Evolutionary conservation across 2,888 invertebrate species (phyloP).

Genomic region (Trypoxylon attenuatum): DNA sequence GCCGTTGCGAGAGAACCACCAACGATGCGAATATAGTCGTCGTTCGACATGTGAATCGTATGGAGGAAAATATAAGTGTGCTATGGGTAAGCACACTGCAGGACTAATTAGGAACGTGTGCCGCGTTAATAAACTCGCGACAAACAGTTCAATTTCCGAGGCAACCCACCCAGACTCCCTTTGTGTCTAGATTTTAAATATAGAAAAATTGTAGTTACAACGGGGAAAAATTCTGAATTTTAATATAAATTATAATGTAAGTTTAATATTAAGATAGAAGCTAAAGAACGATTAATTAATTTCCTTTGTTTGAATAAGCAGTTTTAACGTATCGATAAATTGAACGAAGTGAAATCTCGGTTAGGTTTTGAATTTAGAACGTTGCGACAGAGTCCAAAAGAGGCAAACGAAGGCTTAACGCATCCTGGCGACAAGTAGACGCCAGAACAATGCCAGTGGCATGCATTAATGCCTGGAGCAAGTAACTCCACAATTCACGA

Average conservation of each 20-base stretch:
- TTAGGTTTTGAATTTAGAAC: no score
- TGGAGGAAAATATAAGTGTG: slow-evolving; percentile 28
- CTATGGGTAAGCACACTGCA: slow-evolving; percentile 12
- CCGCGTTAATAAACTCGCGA: slow-evolving; percentile 30
- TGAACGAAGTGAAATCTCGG: no score
- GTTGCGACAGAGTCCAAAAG: neutral
- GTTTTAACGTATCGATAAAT: no score
- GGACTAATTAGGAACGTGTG: slow-evolving; percentile 36
- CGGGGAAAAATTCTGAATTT: no score
- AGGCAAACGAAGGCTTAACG: neutral
- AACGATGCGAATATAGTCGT: neutral
- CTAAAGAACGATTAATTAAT: no score
- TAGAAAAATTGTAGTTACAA: no score
- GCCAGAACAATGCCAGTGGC: slow-evolving; percentile 13
- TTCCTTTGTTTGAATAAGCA: no score
- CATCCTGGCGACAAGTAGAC: slow-evolving; percentile 11
- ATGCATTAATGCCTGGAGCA: neutral
- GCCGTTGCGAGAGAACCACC: neutral
- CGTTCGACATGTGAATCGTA: neutral
- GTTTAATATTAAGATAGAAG: no score
- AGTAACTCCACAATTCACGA: slow-evolving; percentile 7
- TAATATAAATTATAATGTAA: no score
- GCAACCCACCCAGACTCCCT: slow-evolving; percentile 1
- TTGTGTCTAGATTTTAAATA: no score
- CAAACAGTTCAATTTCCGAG: slow-evolving; percentile 47